Evolutionary conservation across 2,888 invertebrate genomes (phyloP), one percentile per base, ranked within the genome.

Genomic region (Carabus problematicus): DNA sequence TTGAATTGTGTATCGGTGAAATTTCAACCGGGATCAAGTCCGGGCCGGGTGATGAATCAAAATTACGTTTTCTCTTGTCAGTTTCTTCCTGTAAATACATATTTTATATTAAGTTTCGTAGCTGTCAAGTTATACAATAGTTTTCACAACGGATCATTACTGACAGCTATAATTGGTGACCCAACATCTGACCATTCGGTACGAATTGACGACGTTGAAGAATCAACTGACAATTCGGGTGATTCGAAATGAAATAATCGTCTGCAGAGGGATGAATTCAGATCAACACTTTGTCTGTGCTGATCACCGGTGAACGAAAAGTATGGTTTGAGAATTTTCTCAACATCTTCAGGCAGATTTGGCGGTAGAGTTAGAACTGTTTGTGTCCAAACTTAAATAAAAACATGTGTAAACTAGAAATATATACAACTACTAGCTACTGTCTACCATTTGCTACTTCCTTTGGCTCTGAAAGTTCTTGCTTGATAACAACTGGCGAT

Each of bases 331-430:
- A 91, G 80, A 42, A 85, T 79, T 74, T 86, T 85, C 80, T 89
- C 89, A 18, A 91, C 76, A 76, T 88, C 85, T 63, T 84, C 80
- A 2, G 90, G 89, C 42, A 91, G 79, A 74, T 84, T 80, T 18
- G 87, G 84, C 62, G 91, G 90, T 70, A 91, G 79, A 39, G 88
- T 86, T 72, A 91, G 82, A 69, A 86, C 79, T 39, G 91, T 91
- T 81, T 91, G 91, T 47, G 86, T 84, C 82, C 85, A 86, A 79
- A 84, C 90, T 89, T 76, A 70, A 75, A 71, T 45, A 69, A 75
- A 72, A 73, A 80, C 79, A 74, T 74, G 75, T 55, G 45, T 66
- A 42, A 42, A 71, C 39, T 63, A 60, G 56, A 19, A 41, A 47
- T 9, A 43, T 40, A 41, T 8, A 49, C 18, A 58, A 70, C 41